Base-by-base conservation (phyloP, 2,888 invertebrate species). In the Cylindroiulus punctatus region DNA sequence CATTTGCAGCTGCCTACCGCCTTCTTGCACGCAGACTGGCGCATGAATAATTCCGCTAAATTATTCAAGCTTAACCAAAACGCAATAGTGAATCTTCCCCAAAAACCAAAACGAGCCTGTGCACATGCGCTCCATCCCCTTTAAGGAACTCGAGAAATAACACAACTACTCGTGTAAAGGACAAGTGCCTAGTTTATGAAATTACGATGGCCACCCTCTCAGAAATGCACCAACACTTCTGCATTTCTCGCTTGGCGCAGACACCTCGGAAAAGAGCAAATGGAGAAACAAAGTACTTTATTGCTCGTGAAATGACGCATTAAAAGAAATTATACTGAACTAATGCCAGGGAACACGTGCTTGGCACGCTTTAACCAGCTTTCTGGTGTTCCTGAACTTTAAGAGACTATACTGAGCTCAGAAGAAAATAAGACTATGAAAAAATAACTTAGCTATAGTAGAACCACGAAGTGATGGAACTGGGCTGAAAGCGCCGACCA, bases 171-270 rank as follows among this genome's bases (percentile, higher is more conserved):
- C 7, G 36, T 65, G n/a, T 65, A 65, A 7, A 44, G 57, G 57
- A 57, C 19, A 57, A 57, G 57, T 57, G 57, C 57, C n/a, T 57
- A n/a, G n/a, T 57, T 36, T 57, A 57, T 57, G 57, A 57, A 57
- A 57, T 22, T 57, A 57, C 7, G 57, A 57, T 57, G 17, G 47
- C 47, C 44, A 14, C 8, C 10, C 47, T 17, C 47, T 47, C 17
- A 22, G n/a, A 22, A 57, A 19, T 17, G 22, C 57, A 22, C 57
- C 7, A 57, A 19, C 57, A 3, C 19, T n/a, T 57, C n/a, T n/a
- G 19, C 19, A n/a, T 57, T 57, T 19, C n/a, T 1, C 57, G n/a
- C n/a, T 57, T 57, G 17, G 19, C 57, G 57, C n/a, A 57, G n/a
- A n/a, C 57, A 57, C 57, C 57, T 57, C 57, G n/a, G n/a, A 19